phyloP scores from a whole-genome alignment of 2,113 vertebrate species.

The Anoura caudifer region DNA sequence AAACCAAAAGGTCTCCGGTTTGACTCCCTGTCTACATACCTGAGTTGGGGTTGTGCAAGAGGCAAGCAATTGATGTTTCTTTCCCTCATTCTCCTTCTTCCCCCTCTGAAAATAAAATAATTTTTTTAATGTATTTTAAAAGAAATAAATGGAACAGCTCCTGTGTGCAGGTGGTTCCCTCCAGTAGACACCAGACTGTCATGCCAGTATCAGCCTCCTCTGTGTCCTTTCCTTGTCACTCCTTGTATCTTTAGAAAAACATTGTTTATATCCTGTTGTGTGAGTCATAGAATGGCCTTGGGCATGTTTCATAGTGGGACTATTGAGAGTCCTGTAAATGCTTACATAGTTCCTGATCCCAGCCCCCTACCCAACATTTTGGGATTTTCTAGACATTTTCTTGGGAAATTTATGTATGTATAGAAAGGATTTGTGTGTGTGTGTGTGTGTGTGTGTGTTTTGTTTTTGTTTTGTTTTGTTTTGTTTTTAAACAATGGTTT shows the following conservation, averaged over 20 bases:
- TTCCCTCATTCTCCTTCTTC: too few species aligned
- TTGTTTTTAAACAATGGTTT: not conserved
- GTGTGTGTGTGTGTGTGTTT: too few species aligned
- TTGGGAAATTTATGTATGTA: not conserved
- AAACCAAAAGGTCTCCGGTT: too few species aligned
- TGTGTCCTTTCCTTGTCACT: not conserved
- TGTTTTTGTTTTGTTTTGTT: too few species aligned
- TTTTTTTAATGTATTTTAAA: not conserved
- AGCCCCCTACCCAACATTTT: rapidly evolving
- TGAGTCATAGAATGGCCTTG: not conserved
- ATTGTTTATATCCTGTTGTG: not conserved
- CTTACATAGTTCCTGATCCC: not conserved
- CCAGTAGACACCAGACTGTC: not conserved
- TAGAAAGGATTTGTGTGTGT: not conserved
- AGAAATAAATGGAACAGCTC: not conserved
- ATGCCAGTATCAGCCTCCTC: not conserved
- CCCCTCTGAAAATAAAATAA: too few species aligned
- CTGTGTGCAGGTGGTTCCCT: not conserved
- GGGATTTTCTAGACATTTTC: not conserved
- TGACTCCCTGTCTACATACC: too few species aligned
- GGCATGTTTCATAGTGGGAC: not conserved
- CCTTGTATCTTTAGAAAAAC: not conserved
- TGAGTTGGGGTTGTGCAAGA: too few species aligned
- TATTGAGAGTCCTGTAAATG: not conserved
- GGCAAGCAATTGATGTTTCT: too few species aligned